A percentile compares a stretch with the other conserved stretches of the same genome.
These are phyloP conservation scores for Diploscapter pachys DNA, from an alignment of 1,140 invertebrate genomes.

Conservation along the genomic window DNA sequence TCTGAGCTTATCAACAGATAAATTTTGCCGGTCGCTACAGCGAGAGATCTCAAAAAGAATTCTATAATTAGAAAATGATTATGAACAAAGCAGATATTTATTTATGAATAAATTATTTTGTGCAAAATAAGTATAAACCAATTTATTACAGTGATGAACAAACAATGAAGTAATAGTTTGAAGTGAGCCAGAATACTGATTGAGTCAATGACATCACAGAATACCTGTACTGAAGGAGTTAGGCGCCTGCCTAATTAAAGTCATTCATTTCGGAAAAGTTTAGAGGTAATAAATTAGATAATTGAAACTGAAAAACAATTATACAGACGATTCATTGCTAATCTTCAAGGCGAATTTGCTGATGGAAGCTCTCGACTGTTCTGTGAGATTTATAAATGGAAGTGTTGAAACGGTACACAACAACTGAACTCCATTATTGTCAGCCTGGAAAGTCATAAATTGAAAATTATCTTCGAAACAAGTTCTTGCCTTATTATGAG, in stretches of 20 bases:
- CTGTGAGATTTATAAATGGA: conserved; percentile 86
- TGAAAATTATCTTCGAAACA: conserved; percentile 6
- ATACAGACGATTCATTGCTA: conserved; percentile 30
- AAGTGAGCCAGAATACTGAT: neutral
- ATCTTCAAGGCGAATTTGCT: conserved; percentile 29
- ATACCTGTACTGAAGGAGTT: conserved; percentile 4
- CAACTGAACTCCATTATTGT: conserved; percentile 69
- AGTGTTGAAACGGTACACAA: conserved; percentile 78
- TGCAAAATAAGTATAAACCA: conserved; percentile 8
- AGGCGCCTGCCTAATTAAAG: conserved; percentile 1
- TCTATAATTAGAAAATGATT: too few species aligned
- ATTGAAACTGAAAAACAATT: neutral
- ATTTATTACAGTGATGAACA: neutral
- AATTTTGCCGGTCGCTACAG: too few species aligned
- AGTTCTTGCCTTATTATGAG: conserved; percentile 70
- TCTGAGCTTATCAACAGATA: too few species aligned
- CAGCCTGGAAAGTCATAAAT: conserved; percentile 16
- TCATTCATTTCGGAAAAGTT: neutral
- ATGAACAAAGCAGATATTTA: too few species aligned
- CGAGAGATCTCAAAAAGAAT: too few species aligned
- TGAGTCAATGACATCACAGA: neutral
- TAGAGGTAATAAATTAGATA: neutral
- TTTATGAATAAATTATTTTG: too few species aligned
- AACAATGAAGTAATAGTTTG: neutral
- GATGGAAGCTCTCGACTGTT: conserved; percentile 70